These are phyloP conservation scores for Pristionchus entomophagus DNA, from an alignment of 2,888 invertebrate species.

Conservation along the genomic window DNA sequence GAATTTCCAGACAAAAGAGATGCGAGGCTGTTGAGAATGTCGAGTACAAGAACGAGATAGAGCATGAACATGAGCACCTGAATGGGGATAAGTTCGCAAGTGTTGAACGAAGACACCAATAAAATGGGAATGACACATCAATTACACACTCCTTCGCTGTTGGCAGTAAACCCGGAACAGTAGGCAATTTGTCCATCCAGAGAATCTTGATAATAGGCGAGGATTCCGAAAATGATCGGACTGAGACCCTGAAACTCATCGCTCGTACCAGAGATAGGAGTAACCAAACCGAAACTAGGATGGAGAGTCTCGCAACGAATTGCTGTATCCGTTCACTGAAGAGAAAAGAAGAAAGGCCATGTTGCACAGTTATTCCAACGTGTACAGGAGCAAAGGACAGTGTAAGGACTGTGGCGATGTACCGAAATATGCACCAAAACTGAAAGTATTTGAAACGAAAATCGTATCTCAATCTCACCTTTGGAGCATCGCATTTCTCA, in stretches of 20 bases:
- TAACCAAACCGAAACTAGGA: neutral
- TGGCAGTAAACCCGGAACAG: neutral
- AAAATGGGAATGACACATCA: neutral
- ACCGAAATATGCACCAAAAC: neutral
- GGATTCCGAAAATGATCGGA: neutral
- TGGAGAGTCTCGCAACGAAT: neutral
- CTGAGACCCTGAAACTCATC: neutral
- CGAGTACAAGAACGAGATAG: neutral
- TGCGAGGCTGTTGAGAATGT: neutral
- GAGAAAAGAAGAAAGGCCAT: neutral
- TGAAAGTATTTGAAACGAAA: neutral
- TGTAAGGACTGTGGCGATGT: neutral
- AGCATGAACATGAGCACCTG: neutral
- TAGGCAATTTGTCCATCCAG: neutral
- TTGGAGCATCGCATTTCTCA: neutral
- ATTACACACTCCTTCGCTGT: slow-evolving; percentile 4
- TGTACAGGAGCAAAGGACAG: neutral
- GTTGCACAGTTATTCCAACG: slow-evolving; percentile 3
- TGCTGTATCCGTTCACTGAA: neutral
- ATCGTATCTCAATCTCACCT: neutral
- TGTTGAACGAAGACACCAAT: neutral
- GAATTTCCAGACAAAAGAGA: neutral
- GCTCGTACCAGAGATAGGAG: neutral
- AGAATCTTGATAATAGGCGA: neutral
- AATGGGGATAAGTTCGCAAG: neutral